Evolutionary conservation across 1,140 invertebrate genomes (phyloP).

Genomic region (Drosophila mojavensis): DNA sequence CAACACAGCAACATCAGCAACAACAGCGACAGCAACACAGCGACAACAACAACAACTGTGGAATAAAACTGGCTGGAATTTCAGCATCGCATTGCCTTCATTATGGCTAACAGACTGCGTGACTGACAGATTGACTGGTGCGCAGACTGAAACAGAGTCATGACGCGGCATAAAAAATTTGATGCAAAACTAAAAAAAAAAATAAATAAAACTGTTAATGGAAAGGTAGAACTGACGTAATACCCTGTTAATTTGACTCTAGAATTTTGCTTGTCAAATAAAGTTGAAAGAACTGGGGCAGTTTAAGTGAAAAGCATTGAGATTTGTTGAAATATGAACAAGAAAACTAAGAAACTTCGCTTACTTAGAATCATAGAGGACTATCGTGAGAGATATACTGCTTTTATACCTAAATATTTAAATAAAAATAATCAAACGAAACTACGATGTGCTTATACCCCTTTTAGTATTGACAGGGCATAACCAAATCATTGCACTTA

Average conservation of each 20-base stretch:
- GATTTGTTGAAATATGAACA: too few relatives aligned
- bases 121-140: conserved; percentile 79
- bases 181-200: conserved; percentile 4
- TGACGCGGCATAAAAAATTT: conserved; percentile 69
- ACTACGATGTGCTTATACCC: not conserved
- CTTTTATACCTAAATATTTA: too few relatives aligned
- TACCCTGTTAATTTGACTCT: not conserved
- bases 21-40: conserved; percentile 33
- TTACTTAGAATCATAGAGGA: too few relatives aligned
- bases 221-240: not conserved
- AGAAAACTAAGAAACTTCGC: too few relatives aligned
- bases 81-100: conserved; percentile 67
- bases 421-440: too few relatives aligned
- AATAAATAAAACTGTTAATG: not conserved
- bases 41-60: not conserved
- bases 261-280: too few relatives aligned
- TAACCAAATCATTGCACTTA: conserved; percentile 20
- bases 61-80: conserved; percentile 37
- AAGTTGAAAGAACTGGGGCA: too few relatives aligned
- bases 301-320: too few relatives aligned
- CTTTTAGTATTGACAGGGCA: not conserved
- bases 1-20: conserved; percentile 31
- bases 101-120: conserved; percentile 77
- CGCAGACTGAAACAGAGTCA: conserved; percentile 63
- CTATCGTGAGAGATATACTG: too few relatives aligned